These are phyloP conservation scores for Kryphioiulus occultus DNA, from an alignment of 2,888 invertebrate genomes.

Conservation along the genomic window DNA sequence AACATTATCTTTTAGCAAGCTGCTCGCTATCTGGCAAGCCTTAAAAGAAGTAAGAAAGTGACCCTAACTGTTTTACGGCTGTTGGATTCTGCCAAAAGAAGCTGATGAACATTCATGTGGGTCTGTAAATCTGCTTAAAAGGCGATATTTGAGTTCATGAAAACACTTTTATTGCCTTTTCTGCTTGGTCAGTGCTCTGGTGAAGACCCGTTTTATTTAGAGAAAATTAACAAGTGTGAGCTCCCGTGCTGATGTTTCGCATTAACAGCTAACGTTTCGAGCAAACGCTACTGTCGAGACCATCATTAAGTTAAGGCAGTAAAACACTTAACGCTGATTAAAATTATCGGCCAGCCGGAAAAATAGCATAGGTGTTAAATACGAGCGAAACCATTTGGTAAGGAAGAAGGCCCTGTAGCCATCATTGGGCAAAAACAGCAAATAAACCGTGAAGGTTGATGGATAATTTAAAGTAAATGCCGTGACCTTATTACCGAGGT, in stretches of 20 bases:
- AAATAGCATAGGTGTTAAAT: neutral
- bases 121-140: constrained; percentile 40
- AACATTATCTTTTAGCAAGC: neutral
- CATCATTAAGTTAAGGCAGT: constrained; percentile 37
- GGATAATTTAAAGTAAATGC: constrained; percentile 39
- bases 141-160: constrained; percentile 36
- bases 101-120: constrained; percentile 32
- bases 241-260: neutral
- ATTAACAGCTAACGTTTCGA: neutral
- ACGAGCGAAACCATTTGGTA: neutral
- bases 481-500: neutral
- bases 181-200: neutral
- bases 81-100: neutral
- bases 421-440: neutral
- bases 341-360: constrained; percentile 32
- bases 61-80: neutral
- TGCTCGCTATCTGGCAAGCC: neutral
- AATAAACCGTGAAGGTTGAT: constrained; percentile 7
- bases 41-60: constrained; percentile 1
- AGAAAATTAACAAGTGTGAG: constrained; percentile 18
- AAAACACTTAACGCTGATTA: constrained; percentile 38
- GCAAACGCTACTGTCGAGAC: neutral
- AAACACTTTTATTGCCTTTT: constrained; percentile 22
- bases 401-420: neutral
- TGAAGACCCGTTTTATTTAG: constrained; percentile 6